Evolutionary conservation across 2,113 vertebrate genomes (phyloP).

Genomic region (Seriola quinqueradiata): DNA sequence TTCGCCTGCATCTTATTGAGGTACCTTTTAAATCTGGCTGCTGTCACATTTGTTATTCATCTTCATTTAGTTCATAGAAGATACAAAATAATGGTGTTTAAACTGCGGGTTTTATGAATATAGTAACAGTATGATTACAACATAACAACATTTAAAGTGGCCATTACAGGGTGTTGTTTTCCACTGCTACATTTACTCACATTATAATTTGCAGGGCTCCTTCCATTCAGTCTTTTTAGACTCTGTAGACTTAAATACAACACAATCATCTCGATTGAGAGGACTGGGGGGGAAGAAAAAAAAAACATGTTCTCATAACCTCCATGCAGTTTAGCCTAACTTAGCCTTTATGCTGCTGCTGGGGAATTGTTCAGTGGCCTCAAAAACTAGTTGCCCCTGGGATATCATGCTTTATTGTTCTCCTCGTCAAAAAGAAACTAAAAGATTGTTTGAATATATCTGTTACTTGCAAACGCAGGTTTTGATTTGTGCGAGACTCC

Average conservation of each 20-base stretch:
- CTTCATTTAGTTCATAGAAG: not conserved
- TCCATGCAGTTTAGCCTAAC: not conserved
- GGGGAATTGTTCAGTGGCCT: not conserved
- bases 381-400: not conserved
- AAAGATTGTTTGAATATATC: not conserved
- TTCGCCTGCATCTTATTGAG: conserved; percentile 23
- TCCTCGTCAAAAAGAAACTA: not conserved
- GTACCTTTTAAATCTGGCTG: not conserved
- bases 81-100: not conserved
- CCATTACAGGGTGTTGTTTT: not conserved
- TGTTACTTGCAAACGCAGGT: not conserved
- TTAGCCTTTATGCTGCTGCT: not conserved
- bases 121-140: not conserved
- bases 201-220: not conserved
- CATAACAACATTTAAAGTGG: not conserved
- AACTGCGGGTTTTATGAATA: not conserved
- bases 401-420: not conserved
- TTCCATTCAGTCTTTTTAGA: not conserved
- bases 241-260: conserved; percentile 1
- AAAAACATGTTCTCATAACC: not conserved
- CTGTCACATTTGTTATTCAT: conserved; percentile 30
- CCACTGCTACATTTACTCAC: not conserved
- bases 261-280: not conserved
- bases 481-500: conserved; percentile 7
- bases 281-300: not conserved